A percentile compares a stretch with the other conserved stretches of the same genome.
Evolutionary conservation across 2,888 invertebrate species (phyloP).

Genomic region (Deroplatys truncata): DNA sequence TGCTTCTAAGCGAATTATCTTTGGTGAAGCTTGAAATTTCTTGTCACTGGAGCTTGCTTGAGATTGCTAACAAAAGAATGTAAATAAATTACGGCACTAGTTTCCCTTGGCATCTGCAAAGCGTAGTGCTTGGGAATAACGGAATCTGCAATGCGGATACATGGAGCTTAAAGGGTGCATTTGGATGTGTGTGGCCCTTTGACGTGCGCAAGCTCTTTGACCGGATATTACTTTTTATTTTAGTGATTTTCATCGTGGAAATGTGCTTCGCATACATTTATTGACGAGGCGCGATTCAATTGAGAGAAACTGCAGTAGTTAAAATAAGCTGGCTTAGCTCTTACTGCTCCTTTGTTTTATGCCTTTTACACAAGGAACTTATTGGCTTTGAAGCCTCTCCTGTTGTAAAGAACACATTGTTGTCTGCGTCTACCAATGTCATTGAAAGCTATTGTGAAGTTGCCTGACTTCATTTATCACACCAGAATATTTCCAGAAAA

Average conservation of each 20-base stretch:
- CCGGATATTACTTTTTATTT: not conserved
- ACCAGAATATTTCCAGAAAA: too few species aligned
- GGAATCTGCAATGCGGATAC: not conserved
- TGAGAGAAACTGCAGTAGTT: not conserved
- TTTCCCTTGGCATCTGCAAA: not conserved
- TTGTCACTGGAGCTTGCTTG: not conserved
- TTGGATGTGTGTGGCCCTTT: not conserved
- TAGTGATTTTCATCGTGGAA: not conserved
- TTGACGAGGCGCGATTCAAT: not conserved
- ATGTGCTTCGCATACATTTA: not conserved
- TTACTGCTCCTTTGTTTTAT: not conserved
- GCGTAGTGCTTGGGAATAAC: not conserved
- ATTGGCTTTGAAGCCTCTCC: not conserved
- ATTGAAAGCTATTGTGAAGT: too few species aligned
- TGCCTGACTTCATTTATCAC: too few species aligned
- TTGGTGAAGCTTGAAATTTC: not conserved
- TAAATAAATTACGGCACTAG: not conserved
- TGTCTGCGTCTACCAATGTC: too few species aligned
- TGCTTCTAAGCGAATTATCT: too few species aligned
- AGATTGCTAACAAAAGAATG: not conserved
- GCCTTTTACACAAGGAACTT: not conserved
- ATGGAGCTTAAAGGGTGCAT: not conserved
- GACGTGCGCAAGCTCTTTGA: not conserved
- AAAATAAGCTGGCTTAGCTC: not conserved
- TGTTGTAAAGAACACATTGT: too few species aligned